Evolutionary conservation across 2,888 invertebrate genomes (phyloP).

Genomic region (Drosophila austrosaltans): DNA sequence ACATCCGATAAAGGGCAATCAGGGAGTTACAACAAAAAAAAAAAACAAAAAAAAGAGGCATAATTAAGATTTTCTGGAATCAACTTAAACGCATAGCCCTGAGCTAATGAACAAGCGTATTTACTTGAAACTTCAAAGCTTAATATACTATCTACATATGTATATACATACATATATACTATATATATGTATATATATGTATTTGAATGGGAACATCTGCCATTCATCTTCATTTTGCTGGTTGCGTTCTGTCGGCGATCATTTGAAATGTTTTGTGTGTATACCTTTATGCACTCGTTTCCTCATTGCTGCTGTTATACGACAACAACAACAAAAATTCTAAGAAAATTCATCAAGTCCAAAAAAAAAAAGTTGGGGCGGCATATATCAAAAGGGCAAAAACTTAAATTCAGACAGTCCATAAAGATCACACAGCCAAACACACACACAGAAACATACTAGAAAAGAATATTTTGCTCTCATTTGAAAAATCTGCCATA

Average conservation of each 20-base stretch:
- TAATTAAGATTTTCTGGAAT: conserved; percentile 65
- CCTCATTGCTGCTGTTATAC: conserved; percentile 43
- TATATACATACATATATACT: conserved; percentile 17
- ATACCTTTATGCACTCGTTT: conserved; percentile 44
- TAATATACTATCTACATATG: conserved; percentile 19
- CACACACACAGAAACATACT: conserved; percentile 20
- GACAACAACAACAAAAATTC: conserved; percentile 58
- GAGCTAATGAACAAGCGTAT: conserved; percentile 69
- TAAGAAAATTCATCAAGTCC: conserved; percentile 54
- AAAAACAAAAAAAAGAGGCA: conserved; percentile 24
- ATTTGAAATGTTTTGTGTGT: conserved; percentile 46
- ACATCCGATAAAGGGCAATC: too few species aligned
- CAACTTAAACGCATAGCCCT: conserved; percentile 59
- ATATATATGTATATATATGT: conserved; percentile 9
- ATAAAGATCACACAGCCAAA: conserved; percentile 6
- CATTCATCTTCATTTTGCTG: conserved; percentile 69
- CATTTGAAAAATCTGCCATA: conserved; percentile 61
- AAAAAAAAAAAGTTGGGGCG: conserved; percentile 32
- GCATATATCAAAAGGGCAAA: conserved; percentile 47
- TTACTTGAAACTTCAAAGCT: conserved; percentile 68
- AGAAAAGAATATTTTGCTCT: conserved; percentile 47
- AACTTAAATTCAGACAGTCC: conserved; percentile 17
- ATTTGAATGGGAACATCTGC: conserved; percentile 48
- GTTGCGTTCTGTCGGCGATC: conserved; percentile 50
- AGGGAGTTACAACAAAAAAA: conserved; percentile 9